Evolutionary conservation across 2,113 vertebrate genomes (phyloP), one percentile per base, ranked within the genome.

Genomic region (Corynorhinus townsendii): DNA sequence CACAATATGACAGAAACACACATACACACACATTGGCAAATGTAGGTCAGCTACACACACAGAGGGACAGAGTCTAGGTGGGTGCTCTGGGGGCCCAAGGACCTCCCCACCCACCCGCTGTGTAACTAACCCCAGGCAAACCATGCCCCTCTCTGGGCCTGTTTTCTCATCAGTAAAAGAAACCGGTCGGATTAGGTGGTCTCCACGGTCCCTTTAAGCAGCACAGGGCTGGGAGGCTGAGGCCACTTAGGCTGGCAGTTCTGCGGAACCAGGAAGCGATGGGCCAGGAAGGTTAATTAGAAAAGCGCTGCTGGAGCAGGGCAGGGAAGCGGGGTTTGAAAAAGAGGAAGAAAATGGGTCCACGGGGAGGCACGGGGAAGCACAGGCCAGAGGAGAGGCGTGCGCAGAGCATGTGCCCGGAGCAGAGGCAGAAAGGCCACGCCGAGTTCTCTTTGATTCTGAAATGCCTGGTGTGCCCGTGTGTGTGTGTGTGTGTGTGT

Each of bases 231-330:
- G 92, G 79, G 68, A 71, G 68, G 68, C 87, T 5, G 49, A 2
- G 26, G 52, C 43, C 56, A 45, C 43, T 43, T 28, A 69, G 2
- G 45, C 86, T 52, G 40, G 38, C 54, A n/a, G 40, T 68, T 22
- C 64, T 89, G 47, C 38, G 26, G 71, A 35, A 49, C 3, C 7
- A 20, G 40, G 92, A 47, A 40, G 64, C 9, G 4, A 7, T 19
- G 77, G 93, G 82, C 68, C 68, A 71, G 73, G 45, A 71, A 94
- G 96, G 92, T 92, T 96, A 56, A 90, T 82, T 75, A 91, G 88
- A 94, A 81, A 87, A 86, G 73, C 3, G 1, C 38, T 40, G 91
- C 86, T 20, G 20, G 68, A 82, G 92, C 71, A 30, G 68, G 66
- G 49, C 33, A 35, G 45, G 11, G 47, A 83, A 59, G 69, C 33